Evolutionary conservation across 2,113 vertebrate genomes (phyloP).

Genomic region (Caranx ignobilis): DNA sequence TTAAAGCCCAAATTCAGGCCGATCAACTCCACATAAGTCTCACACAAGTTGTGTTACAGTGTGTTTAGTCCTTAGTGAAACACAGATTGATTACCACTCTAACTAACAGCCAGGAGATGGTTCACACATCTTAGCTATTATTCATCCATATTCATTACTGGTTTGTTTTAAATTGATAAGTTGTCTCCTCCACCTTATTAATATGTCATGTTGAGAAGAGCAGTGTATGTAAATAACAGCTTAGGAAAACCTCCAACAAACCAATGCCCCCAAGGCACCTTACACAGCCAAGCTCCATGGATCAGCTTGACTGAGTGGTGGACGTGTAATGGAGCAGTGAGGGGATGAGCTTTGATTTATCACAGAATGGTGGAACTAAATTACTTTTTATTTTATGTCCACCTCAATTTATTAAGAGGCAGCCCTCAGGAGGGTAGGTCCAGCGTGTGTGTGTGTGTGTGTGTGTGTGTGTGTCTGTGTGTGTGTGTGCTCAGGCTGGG

Average conservation of each 20-base stretch:
- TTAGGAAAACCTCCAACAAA: background rate
- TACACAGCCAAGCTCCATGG: background rate
- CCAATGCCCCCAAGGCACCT: background rate
- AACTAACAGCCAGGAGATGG: too few relatives aligned
- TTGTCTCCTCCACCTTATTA: too few relatives aligned
- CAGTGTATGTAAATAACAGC: background rate
- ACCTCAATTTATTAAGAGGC: slow-evolving; percentile 75
- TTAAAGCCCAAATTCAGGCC: too few relatives aligned
- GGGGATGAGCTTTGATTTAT: slow-evolving; percentile 38
- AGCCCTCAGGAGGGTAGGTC: slow-evolving; percentile 47
- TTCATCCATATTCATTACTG: too few relatives aligned
- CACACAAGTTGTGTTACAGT: too few relatives aligned
- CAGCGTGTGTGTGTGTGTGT: background rate
- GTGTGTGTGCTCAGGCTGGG: slow-evolving; percentile 7
- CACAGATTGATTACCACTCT: too few relatives aligned
- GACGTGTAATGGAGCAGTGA: slow-evolving; percentile 3
- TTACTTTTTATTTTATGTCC: slow-evolving; percentile 73
- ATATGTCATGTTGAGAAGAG: too few relatives aligned
- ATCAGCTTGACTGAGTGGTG: background rate
- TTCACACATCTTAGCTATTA: too few relatives aligned
- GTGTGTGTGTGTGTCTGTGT: slow-evolving; percentile 12
- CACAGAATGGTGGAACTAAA: slow-evolving; percentile 48
- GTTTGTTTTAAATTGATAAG: too few relatives aligned
- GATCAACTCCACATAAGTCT: too few relatives aligned
- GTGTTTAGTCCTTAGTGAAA: too few relatives aligned